Base-by-base conservation (phyloP, 1,140 invertebrate species). In the Aphis gossypii region DNA sequence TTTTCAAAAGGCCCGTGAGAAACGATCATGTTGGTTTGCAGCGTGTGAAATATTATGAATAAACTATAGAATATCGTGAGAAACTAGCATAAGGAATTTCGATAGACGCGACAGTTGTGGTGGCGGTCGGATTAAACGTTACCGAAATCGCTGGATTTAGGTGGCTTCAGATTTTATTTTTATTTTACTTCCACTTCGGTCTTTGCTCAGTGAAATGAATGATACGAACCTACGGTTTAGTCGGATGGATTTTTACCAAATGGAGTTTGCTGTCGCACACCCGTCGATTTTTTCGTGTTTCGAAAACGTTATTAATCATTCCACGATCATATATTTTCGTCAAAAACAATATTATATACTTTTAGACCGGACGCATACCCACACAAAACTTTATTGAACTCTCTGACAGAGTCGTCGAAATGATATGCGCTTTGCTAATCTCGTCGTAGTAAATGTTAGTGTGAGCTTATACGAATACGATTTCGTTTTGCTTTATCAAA, bases 231-330 rank as follows among this genome's bases (percentile, higher is more conserved):
- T 8, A 41, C 25, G 44, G 38, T 46, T 44, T 44, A 41, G 38
- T 86, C 30, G 60, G 41, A 86, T 44, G 83, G 23, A 25, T 44
- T 86, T 41, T 86, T 14, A 41, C 83, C 83, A 1, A 46, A 46
- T 44, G 18, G 21, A 2, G 44, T 86, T 86, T n/a, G 21, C 38
- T 86, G 44, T 44, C 25, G 41, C 11, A 6, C 18, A 87, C 46
- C 46, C 86, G n/a, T 87, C 86, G 86, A 87, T 87, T 87, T 51
- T 86, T 48, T n/a, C 30, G 18, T 30, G 14, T n/a, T 38, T 23
- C 46, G 2, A 54, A 89, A 89, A 25, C 20, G 35, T 54, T 89
- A 89, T 89, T 89, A 89, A 89, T 89, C 48, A 38, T 89, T 89
- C 21, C 8, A n/a, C 46, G 23, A 6, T 48, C 46, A n/a, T 87